These are phyloP conservation scores for Anguilla pacifica DNA, from an alignment of 2,797 vertebrate genomes.

Conservation along the genomic window DNA sequence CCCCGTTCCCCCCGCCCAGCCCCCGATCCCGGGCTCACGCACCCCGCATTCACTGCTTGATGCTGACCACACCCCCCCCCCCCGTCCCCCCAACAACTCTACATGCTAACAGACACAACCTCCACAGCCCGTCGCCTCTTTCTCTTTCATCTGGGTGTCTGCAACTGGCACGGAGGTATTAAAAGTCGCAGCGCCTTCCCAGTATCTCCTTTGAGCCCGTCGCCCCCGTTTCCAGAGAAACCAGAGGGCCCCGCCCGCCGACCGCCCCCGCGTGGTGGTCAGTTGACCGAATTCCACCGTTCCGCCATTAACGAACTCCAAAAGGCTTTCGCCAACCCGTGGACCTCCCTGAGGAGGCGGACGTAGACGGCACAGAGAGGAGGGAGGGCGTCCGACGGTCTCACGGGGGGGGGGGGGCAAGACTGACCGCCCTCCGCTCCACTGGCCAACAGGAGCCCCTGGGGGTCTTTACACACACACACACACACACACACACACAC, in stretches of 20 bases:
- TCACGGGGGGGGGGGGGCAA: slow-evolving; percentile 9
- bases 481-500: slow-evolving; percentile 18
- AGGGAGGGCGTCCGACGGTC: not conserved
- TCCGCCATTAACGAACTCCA: not conserved
- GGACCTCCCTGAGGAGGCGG: not conserved
- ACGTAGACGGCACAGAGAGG: not conserved
- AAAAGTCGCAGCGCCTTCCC: not conserved
- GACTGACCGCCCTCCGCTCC: slow-evolving; percentile 39
- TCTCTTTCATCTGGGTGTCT: not conserved
- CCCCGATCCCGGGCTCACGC: not conserved
- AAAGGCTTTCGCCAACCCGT: not conserved
- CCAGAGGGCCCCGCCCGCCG: not conserved
- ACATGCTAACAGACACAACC: not conserved
- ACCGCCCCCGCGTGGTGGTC: not conserved
- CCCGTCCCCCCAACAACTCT: not conserved
- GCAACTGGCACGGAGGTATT: not conserved
- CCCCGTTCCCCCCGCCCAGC: not conserved
- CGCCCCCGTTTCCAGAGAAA: not conserved
- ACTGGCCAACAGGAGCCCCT: slow-evolving; percentile 44
- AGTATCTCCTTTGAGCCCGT: not conserved
- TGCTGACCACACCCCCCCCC: not conserved
- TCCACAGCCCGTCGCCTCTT: not conserved
- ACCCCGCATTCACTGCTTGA: not conserved
- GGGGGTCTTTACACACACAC: slow-evolving; percentile 48
- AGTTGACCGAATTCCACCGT: not conserved